Evolutionary conservation across 2,797 vertebrate genomes (phyloP).

Genomic region (Dromococcyx pavoninus): DNA sequence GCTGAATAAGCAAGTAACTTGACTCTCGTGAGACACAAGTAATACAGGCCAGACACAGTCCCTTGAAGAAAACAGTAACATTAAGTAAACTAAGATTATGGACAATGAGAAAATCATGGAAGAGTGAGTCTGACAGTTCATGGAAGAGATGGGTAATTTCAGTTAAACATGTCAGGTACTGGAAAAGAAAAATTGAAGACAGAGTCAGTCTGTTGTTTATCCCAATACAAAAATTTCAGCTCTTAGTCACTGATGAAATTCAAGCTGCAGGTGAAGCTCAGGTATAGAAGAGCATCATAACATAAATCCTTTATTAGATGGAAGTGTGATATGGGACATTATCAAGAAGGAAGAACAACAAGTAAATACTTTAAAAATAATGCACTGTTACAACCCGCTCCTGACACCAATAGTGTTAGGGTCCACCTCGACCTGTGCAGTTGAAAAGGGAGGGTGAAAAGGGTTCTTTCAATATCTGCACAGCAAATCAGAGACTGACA

Average conservation of each 20-base stretch:
- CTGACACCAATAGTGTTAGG: too few relatives aligned
- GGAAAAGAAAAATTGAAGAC: not conserved
- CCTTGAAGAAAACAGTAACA: not conserved
- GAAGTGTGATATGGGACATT: not conserved
- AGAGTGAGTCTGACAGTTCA: not conserved
- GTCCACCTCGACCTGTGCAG: too few relatives aligned
- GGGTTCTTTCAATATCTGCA: too few relatives aligned
- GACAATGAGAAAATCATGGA: not conserved
- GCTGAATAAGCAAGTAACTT: not conserved
- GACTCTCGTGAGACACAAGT: not conserved
- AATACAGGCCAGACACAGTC: not conserved
- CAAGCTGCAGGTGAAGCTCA: not conserved
- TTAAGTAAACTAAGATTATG: not conserved
- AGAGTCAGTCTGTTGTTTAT: not conserved
- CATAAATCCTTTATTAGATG: not conserved
- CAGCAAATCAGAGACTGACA: too few relatives aligned
- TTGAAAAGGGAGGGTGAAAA: too few relatives aligned
- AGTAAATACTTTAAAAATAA: not conserved
- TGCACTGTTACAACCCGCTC: too few relatives aligned
- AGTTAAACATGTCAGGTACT: not conserved
- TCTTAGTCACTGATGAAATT: not conserved
- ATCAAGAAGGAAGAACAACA: not conserved
- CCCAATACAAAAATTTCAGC: not conserved
- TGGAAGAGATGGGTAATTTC: not conserved
- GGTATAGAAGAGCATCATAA: not conserved